Percentiles rank a stretch among this genome's conserved stretches.
Evolutionary conservation across 2,888 invertebrate species (phyloP).

Genomic region (Cataglyphis altisquamis): DNA sequence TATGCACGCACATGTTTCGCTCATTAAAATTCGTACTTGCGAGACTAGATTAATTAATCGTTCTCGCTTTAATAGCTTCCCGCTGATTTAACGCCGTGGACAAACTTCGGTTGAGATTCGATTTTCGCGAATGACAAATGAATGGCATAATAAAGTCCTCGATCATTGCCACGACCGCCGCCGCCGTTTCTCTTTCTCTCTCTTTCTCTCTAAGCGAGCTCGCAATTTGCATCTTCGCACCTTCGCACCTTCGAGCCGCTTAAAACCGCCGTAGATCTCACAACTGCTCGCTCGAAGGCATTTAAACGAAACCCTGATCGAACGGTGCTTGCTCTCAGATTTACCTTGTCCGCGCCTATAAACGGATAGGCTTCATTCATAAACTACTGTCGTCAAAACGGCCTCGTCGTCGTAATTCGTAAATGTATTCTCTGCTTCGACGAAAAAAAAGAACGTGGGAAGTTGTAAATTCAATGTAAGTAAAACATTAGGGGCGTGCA

Average conservation of each 20-base stretch:
- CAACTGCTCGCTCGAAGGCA: conserved; percentile 29
- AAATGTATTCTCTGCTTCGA: conserved; percentile 1
- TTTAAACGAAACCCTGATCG: conserved; percentile 42
- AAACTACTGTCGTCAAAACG: conserved; percentile 33
- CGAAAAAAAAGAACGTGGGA: not conserved
- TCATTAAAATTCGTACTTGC: conserved; percentile 40
- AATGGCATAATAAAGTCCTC: conserved; percentile 49
- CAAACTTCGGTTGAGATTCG: conserved; percentile 31
- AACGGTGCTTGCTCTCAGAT: conserved; percentile 2
- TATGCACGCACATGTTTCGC: conserved; percentile 25
- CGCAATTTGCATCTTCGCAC: conserved; percentile 58
- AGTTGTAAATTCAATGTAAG: not conserved
- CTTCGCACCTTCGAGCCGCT: conserved; percentile 55
- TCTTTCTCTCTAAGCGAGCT: not conserved
- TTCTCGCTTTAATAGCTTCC: conserved; percentile 42
- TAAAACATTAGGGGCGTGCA: not conserved
- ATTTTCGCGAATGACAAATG: conserved; percentile 44
- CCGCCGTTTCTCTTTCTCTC: not conserved
- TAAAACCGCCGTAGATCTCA: conserved; percentile 49
- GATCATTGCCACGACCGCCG: conserved; percentile 24
- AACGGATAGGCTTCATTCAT: conserved; percentile 35
- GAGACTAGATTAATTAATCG: conserved; percentile 47
- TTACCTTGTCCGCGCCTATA: conserved; percentile 25
- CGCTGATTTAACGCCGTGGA: conserved; percentile 28
- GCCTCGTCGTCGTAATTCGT: conserved; percentile 29